A percentile compares a stretch with the other conserved stretches of the same genome.
Conservation (phyloP, 1,140 invertebrate genomes). For the Aporrectodea caliginosa region DNA sequence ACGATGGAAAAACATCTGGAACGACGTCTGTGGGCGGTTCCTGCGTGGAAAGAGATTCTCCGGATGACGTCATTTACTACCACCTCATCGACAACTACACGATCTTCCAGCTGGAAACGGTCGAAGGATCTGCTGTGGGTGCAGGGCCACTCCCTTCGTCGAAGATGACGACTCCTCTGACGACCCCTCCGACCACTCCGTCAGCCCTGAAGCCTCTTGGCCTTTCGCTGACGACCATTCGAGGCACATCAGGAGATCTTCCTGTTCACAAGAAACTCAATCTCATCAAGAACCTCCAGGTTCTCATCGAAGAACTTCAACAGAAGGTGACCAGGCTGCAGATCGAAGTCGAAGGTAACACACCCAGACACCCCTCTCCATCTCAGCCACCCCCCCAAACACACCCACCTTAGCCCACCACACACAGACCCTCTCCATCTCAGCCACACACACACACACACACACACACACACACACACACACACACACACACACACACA, state of each 20-base stretch:
- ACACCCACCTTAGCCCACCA: too few relatives aligned
- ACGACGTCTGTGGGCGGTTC: too few relatives aligned
- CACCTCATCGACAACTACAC: conserved; percentile 22
- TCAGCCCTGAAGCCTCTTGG: neutral
- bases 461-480: too few relatives aligned
- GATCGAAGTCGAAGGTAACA: conserved; percentile 6
- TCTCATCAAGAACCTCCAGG: conserved; percentile 16
- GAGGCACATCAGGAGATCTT: neutral
- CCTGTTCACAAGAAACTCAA: conserved; percentile 13
- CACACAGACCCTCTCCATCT: too few relatives aligned
- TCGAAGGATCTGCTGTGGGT: neutral
- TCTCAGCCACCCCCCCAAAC: too few relatives aligned
- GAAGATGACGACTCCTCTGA: neutral
- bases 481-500: too few relatives aligned
- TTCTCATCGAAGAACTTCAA: conserved; percentile 19
- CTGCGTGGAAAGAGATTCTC: too few relatives aligned
- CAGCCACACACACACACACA: too few relatives aligned
- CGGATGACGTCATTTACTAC: conserved; percentile 18
- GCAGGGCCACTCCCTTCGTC: neutral
- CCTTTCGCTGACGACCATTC: too few relatives aligned
- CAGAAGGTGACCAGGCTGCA: conserved; percentile 15
- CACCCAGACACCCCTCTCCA: neutral
- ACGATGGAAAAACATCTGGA: too few relatives aligned
- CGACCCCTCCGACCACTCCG: neutral
- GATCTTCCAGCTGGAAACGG: conserved; percentile 11